Conservation (phyloP, 1,140 invertebrate genomes). For the Drosophila auraria region DNA sequence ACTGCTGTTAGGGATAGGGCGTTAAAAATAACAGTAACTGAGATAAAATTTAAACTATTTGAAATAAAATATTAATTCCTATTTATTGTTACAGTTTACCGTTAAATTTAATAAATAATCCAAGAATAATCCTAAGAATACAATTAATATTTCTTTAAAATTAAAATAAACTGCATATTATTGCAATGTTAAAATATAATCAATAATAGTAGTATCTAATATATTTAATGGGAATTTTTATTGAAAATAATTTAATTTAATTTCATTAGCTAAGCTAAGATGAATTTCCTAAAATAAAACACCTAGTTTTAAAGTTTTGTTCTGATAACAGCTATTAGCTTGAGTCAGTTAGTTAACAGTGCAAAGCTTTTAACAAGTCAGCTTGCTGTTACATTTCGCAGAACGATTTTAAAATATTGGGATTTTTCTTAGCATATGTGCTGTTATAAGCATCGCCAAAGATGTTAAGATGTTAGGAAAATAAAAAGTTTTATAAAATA, state of each 20-base stretch:
- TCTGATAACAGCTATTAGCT: background rate
- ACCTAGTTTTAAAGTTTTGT: background rate
- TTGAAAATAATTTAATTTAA: too few relatives aligned
- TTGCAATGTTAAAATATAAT: too few relatives aligned
- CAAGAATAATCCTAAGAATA: too few relatives aligned
- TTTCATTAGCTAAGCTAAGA: too few relatives aligned
- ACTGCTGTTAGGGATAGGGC: background rate
- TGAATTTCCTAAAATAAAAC: background rate
- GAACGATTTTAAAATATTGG: slow-evolving; percentile 43
- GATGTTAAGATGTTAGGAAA: background rate
- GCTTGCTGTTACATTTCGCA: background rate
- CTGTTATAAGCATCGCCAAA: background rate
- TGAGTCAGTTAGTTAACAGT: slow-evolving; percentile 5
- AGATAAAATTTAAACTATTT: too few relatives aligned
- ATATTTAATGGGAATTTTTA: slow-evolving; percentile 1
- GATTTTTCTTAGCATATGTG: background rate
- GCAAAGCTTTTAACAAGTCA: background rate
- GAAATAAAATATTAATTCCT: too few relatives aligned
- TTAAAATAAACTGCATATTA: too few relatives aligned
- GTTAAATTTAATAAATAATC: too few relatives aligned
- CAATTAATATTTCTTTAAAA: too few relatives aligned
- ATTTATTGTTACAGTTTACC: too few relatives aligned
- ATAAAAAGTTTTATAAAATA: background rate
- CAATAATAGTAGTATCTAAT: background rate
- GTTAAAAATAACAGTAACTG: background rate